Evolutionary conservation across 2,797 vertebrate species (phyloP).

Genomic region (Lepus townsendii): DNA sequence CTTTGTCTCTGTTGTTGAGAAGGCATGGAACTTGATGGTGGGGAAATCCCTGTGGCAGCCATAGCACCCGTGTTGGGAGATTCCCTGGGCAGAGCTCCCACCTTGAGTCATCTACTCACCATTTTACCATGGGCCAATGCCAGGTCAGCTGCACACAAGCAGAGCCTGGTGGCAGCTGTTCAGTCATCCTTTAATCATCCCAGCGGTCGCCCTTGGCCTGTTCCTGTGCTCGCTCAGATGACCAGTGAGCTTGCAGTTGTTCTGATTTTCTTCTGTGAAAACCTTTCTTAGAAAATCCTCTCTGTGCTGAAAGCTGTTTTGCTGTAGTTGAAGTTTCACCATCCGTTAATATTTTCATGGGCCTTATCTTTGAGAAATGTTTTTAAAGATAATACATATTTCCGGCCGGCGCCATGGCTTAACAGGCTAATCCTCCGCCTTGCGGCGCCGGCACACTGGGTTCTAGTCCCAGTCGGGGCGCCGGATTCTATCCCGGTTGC

Average conservation of each 20-base stretch:
- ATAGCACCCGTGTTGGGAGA: slow-evolving; percentile 55
- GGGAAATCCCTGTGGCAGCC: slow-evolving; percentile 50
- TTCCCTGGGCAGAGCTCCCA: slow-evolving; percentile 55
- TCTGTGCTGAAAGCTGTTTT: not conserved
- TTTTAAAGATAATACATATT: not conserved
- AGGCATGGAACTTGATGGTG: not conserved
- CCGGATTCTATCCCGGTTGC: too few species aligned
- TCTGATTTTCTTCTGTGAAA: slow-evolving; percentile 32
- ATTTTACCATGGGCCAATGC: not conserved
- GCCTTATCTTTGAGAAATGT: slow-evolving; percentile 47
- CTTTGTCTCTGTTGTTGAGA: slow-evolving; percentile 18
- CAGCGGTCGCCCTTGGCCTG: not conserved
- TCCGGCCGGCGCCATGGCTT: too few species aligned
- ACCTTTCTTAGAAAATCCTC: not conserved
- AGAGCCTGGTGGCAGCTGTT: slow-evolving; percentile 41
- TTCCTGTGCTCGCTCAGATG: not conserved
- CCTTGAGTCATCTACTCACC: slow-evolving; percentile 13
- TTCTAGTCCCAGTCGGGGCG: too few species aligned
- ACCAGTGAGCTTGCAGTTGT: not conserved
- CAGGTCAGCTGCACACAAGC: slow-evolving; percentile 44
- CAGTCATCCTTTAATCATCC: slow-evolving; percentile 34
- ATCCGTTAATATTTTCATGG: not conserved
- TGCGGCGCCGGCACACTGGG: too few species aligned
- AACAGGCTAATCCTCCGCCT: too few species aligned
- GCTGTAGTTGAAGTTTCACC: slow-evolving; percentile 32